Conservation (phyloP, 2,888 invertebrate species). For the Lasioglossum morio region DNA sequence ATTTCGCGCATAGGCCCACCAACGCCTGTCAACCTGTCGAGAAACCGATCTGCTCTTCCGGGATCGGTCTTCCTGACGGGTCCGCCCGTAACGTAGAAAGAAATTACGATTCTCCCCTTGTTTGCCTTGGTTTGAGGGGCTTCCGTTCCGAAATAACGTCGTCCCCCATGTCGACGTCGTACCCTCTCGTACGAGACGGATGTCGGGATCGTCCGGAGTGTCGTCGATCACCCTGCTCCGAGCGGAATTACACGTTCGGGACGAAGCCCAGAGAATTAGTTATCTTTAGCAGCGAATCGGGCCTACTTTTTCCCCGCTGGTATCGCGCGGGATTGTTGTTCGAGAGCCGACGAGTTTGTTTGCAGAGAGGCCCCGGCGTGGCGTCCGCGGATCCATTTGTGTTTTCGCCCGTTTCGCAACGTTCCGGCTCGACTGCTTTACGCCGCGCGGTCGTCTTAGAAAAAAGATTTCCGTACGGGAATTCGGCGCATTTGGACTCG, state of each 20-base stretch:
- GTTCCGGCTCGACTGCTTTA: conserved; percentile 41
- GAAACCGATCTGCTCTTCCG: conserved; percentile 41
- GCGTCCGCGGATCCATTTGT: conserved; percentile 8
- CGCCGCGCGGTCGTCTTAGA: conserved; percentile 27
- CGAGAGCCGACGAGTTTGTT: neutral
- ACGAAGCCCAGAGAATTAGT: neutral
- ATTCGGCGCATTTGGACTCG: conserved; percentile 57
- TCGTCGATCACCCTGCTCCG: conserved; percentile 31
- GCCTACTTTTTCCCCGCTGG: neutral
- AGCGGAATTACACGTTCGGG: conserved; percentile 18
- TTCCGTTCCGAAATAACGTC: conserved; percentile 66
- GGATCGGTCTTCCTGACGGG: neutral
- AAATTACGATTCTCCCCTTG: conserved; percentile 71
- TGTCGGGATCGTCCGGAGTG: conserved; percentile 42
- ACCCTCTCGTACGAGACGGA: conserved; percentile 9
- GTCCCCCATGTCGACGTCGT: conserved; percentile 45
- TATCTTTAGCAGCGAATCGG: conserved; percentile 9
- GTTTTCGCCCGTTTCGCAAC: neutral
- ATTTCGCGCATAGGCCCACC: conserved; percentile 21
- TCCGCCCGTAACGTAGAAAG: conserved; percentile 52
- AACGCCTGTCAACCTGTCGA: conserved; percentile 32
- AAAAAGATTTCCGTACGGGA: conserved; percentile 40
- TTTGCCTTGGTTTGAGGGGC: conserved; percentile 62
- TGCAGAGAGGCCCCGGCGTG: neutral
- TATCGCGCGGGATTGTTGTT: neutral